phyloP scores from a whole-genome alignment of 2,113 vertebrate species.

The Aptenodytes patagonicus region DNA sequence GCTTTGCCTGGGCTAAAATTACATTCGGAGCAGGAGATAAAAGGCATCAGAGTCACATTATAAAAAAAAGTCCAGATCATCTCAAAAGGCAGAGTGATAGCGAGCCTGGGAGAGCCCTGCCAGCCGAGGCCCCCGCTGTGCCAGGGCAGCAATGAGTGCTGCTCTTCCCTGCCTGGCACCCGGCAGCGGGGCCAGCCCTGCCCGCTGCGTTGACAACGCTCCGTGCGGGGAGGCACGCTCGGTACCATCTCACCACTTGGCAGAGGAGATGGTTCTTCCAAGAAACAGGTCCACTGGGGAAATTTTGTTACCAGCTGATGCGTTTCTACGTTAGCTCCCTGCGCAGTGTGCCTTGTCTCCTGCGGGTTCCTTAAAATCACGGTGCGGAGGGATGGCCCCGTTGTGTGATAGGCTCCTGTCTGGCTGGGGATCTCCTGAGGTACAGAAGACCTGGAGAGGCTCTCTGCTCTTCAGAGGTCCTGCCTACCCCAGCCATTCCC shows the following conservation, averaged over 20 bases:
- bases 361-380: accelerated
- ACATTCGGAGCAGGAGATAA: conserved; percentile 64
- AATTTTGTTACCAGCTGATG: neutral
- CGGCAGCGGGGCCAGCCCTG: neutral
- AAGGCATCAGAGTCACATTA: conserved; percentile 41
- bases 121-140: neutral
- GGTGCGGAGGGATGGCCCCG: accelerated
- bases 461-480: neutral
- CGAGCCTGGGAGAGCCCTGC: neutral
- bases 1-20: conserved; percentile 69
- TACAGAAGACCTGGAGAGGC: neutral
- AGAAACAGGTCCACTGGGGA: neutral
- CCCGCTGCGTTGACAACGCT: neutral
- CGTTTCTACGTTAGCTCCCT: accelerated
- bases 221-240: accelerated
- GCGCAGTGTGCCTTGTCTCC: accelerated
- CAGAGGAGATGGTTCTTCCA: neutral
- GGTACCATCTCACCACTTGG: accelerated
- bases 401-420: neutral
- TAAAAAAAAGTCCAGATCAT: conserved; percentile 10
- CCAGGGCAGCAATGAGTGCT: neutral
- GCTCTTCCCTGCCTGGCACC: neutral
- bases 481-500: neutral
- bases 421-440: neutral
- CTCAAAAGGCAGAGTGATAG: conserved; percentile 3